Evolutionary conservation across 2,113 vertebrate genomes (phyloP), one percentile per base, ranked within the genome.

Genomic region (Megaptera novaeangliae): DNA sequence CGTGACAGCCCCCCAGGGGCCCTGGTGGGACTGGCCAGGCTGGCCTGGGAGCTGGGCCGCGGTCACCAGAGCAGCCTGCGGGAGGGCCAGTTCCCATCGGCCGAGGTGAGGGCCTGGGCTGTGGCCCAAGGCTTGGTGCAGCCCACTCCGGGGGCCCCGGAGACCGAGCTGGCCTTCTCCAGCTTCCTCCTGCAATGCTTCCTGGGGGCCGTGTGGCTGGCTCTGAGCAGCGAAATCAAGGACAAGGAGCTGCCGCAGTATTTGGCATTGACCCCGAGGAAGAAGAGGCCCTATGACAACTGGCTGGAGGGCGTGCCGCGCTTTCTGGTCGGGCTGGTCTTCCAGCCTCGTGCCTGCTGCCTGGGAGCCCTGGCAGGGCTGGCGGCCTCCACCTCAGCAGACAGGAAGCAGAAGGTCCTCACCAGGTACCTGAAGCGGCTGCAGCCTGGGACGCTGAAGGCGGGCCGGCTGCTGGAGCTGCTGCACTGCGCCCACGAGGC

Each of bases 401-500:
- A 69, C 66, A 99, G 99, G 98, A 99, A 99, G 95, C 98, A 98
- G 91, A 99, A 98, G 20, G 97, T 97, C 2, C 96, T 99, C 3
- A 91, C 91, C 25, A 98, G 98, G 55, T 99, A 99, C 71, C 92
- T 99, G 93, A 98, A 96, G 94, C 98, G 98, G 46, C 98, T 99
- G 55, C 98, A 98, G 57, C 97, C 98, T 0, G 69, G 94, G 0
- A 88, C 97, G 0, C 98, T 99, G 86, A 97, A 87, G n/a, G 98
- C 99, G 0, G 98, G 98, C 46, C 99, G 98, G 95, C 94, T 99
- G 49, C 98, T 99, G 39, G 99, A 99, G 94, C 98, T 99, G 10
- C 99, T 99, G 27, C 99, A 99, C 91, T 99, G 99, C 34, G 92
- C 99, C 77, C 99, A 99, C 0, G 99, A 99, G 97, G 98, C 99